These are phyloP conservation scores for Drosophila paulistorum DNA, from an alignment of 1,140 invertebrate species.

Conservation along the genomic window DNA sequence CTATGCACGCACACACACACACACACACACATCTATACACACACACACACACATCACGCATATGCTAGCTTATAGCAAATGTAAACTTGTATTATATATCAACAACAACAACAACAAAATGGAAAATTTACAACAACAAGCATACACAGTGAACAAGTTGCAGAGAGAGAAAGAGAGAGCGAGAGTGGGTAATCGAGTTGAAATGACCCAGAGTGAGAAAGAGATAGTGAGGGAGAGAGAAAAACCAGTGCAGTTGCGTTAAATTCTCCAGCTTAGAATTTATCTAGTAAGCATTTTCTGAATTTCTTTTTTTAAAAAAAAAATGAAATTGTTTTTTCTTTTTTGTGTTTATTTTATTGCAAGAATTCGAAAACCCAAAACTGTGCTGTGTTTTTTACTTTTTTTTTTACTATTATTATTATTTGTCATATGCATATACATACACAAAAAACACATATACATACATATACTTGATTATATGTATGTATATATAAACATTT, in stretches of 20 bases:
- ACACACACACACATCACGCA: slow-evolving; percentile 13
- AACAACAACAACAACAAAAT: slow-evolving; percentile 22
- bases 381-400: slow-evolving; percentile 48
- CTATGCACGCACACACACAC: slow-evolving; percentile 12
- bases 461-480: slow-evolving; percentile 25
- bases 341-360: slow-evolving; percentile 40
- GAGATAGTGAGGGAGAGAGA: slow-evolving; percentile 27
- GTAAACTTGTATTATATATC: slow-evolving; percentile 72
- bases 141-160: slow-evolving; percentile 28
- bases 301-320: slow-evolving; percentile 47
- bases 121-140: slow-evolving; percentile 19
- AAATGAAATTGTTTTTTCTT: slow-evolving; percentile 50
- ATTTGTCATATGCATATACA: slow-evolving; percentile 39
- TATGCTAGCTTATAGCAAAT: slow-evolving; percentile 41
- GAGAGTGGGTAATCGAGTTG: slow-evolving; percentile 10
- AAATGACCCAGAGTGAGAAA: not conserved
- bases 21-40: slow-evolving; percentile 5
- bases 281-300: slow-evolving; percentile 66
- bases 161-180: slow-evolving; percentile 6
- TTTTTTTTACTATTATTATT: not conserved
- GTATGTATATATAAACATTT: slow-evolving; percentile 30
- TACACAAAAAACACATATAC: slow-evolving; percentile 15
- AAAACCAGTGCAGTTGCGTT: slow-evolving; percentile 75
- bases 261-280: slow-evolving; percentile 66
- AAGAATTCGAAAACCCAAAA: slow-evolving; percentile 53